Conservation (phyloP, 2,888 invertebrate genomes). For the Macrophya alboannulata region DNA sequence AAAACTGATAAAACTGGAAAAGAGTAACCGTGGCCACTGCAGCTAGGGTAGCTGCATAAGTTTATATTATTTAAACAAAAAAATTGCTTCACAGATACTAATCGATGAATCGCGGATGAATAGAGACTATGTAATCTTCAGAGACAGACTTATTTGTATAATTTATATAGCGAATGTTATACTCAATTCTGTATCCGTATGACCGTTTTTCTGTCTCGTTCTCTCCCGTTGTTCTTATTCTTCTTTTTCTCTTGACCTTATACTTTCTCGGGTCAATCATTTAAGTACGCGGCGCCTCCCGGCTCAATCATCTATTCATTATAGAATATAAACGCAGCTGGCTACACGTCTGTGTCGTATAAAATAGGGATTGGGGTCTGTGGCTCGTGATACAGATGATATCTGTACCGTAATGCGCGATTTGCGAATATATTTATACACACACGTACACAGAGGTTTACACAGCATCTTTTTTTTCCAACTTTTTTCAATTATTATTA, state of each 20-base stretch:
- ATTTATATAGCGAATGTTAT: background rate
- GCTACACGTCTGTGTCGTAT: background rate
- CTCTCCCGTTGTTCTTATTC: background rate
- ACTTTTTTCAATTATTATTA: background rate
- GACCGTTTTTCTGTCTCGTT: background rate
- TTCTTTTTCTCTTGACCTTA: conserved; percentile 67
- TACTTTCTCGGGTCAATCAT: conserved; percentile 71
- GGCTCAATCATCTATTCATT: conserved; percentile 61
- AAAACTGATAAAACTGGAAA: too few relatives aligned
- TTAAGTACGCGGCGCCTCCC: conserved; percentile 67
- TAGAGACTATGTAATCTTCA: too few relatives aligned
- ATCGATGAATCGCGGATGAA: too few relatives aligned
- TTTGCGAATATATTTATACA: background rate
- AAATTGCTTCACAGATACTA: too few relatives aligned
- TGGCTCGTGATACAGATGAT: conserved; percentile 2
- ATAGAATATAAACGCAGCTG: conserved; percentile 42
- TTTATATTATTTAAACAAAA: too few relatives aligned
- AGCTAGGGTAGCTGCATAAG: too few relatives aligned
- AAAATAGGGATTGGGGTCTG: background rate
- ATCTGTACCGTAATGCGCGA: conserved; percentile 21
- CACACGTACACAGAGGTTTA: background rate
- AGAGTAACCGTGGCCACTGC: too few relatives aligned
- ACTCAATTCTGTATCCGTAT: background rate
- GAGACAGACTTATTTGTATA: background rate
- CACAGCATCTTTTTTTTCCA: background rate